Evolutionary conservation across 30 jellyfish, hydroid and myxozoan species (phyloP), one percentile per base, ranked within the genome.

Genomic region (Mastigias papua): DNA sequence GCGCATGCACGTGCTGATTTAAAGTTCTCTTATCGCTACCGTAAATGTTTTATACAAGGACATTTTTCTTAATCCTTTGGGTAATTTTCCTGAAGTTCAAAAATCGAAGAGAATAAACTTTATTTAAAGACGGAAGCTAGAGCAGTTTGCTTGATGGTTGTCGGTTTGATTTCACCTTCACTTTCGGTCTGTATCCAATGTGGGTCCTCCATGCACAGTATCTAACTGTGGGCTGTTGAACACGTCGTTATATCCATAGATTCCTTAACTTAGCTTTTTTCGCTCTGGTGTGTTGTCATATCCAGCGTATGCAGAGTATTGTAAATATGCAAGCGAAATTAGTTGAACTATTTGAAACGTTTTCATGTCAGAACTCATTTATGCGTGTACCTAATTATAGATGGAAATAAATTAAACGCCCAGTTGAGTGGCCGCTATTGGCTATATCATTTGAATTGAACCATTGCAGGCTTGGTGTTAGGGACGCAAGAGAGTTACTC

Each of bases 1-100:
- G 27, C 84, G 58, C 84, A 80, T 75, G 84, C 78, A 62, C 79
- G 92, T 54, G 85, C 74, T n/a, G n/a, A n/a, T n/a, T n/a, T n/a
- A n/a, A n/a, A n/a, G n/a, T n/a, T 8, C 50, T 50, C 71, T 0
- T 22, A 10, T 46, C 16, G 8, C 60, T 23, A 7, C 57, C 60
- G 29, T n/a, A 34, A 20, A 28, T 78, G 22, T 23, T 48, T 78
- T 16, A 22, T 19, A 31, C 27, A 71, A 23, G 13, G 16, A 5
- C 54, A 21, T 19, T 64, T 28, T 22, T 23, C 4, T 64, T 10
- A 21, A 7, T 33, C 15, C 77, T 46, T 46, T 46, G 13, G 60
- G 16, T 16, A 6, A 16, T 16, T 16, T 6, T 46, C 13, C 60
- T 6, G 16, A 16, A 6, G 8, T 6, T 46, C 16, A 46, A 8